Evolutionary conservation across 1,140 invertebrate species (phyloP).

Genomic region (Drosophila bocqueti): DNA sequence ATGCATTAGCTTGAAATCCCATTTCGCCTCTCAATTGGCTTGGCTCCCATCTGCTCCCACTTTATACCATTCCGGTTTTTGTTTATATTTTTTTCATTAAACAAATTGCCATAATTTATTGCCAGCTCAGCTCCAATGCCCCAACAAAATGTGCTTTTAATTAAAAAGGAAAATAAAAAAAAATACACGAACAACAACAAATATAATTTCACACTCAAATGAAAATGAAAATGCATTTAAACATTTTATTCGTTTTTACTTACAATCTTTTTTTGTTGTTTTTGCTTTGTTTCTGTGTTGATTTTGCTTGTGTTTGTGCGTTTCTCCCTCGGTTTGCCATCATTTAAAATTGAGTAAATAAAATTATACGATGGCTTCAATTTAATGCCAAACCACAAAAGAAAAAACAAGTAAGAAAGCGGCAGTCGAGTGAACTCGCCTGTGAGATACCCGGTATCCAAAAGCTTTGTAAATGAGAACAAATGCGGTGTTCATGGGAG

Average conservation of each 20-base stretch:
- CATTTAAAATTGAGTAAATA: slow-evolving; percentile 78
- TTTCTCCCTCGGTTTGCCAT: slow-evolving; percentile 49
- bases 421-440: not conserved
- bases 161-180: slow-evolving; percentile 53
- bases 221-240: slow-evolving; percentile 71
- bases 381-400: slow-evolving; percentile 57
- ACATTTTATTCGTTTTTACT: slow-evolving; percentile 44
- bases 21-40: slow-evolving; percentile 2
- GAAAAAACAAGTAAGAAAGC: slow-evolving; percentile 14
- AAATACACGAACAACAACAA: slow-evolving; percentile 2
- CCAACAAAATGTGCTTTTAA: slow-evolving; percentile 72
- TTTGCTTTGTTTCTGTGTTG: slow-evolving; percentile 14
- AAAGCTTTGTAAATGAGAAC: not conserved
- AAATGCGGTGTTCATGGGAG: not conserved
- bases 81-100: slow-evolving; percentile 35
- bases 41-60: slow-evolving; percentile 33
- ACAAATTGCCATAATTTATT: slow-evolving; percentile 73
- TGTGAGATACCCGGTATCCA: not conserved
- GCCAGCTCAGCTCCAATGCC: slow-evolving; percentile 25
- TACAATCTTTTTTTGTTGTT: not conserved
- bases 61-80: slow-evolving; percentile 6
- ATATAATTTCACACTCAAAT: slow-evolving; percentile 67
- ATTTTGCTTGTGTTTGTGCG: slow-evolving; percentile 3
- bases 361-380: slow-evolving; percentile 73
- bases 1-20: slow-evolving; percentile 14